Percentiles rank a stretch among this genome's conserved stretches.
Conservation (phyloP, 2,797 vertebrate genomes). For the Danio aesculapii region DNA sequence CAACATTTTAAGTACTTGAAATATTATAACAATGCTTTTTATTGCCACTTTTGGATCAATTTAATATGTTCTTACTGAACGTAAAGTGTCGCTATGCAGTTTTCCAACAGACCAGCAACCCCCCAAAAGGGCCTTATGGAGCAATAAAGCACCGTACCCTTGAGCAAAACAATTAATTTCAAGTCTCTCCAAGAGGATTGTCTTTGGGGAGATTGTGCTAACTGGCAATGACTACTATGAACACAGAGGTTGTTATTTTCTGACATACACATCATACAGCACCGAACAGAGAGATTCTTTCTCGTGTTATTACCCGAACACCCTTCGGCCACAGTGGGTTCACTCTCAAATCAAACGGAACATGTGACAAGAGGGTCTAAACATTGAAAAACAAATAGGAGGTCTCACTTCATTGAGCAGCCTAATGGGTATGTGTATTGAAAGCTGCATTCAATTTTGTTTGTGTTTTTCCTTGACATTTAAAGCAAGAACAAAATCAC, state of each 20-base stretch:
- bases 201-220: background rate
- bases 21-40: background rate
- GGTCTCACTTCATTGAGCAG: constrained; percentile 73
- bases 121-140: background rate
- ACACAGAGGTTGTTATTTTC: background rate
- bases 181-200: background rate
- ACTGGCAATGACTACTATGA: background rate
- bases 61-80: background rate
- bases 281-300: background rate
- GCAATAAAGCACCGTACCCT: constrained; percentile 9
- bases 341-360: constrained; percentile 55
- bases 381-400: constrained; percentile 60
- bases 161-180: constrained; percentile 1
- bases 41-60: background rate
- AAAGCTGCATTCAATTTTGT: constrained; percentile 70
- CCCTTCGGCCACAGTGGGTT: background rate
- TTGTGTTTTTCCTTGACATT: constrained; percentile 75
- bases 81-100: background rate
- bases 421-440: constrained; percentile 64
- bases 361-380: constrained; percentile 59
- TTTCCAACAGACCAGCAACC: background rate
- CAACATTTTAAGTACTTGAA: no score
- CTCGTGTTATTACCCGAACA: constrained; percentile 18
- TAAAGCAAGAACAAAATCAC: constrained; percentile 57
- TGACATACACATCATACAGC: constrained; percentile 4